A percentile compares a stretch with the other conserved stretches of the same genome.
phyloP scores from a whole-genome alignment of 1,140 invertebrate genomes.

The Drosophila gunungcola region DNA sequence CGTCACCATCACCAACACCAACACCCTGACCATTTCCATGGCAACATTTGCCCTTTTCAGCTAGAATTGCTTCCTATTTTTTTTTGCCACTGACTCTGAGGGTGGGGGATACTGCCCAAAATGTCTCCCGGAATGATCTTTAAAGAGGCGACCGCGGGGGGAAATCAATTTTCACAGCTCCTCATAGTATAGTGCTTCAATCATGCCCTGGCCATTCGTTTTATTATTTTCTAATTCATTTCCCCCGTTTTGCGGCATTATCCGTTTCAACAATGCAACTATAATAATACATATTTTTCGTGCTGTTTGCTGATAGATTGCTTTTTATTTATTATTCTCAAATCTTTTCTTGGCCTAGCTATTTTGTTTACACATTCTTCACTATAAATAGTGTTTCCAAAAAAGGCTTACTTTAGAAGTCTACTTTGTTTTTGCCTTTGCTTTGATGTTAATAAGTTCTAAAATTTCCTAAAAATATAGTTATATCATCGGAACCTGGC shows the following conservation, averaged over 20 bases:
- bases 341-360: too few relatives aligned
- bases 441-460: too few relatives aligned
- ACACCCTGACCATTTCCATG: background rate
- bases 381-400: too few relatives aligned
- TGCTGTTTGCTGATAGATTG: too few relatives aligned
- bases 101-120: background rate
- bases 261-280: too few relatives aligned
- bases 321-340: too few relatives aligned
- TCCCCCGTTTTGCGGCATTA: background rate
- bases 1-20: background rate
- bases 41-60: slow-evolving; percentile 26
- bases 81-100: background rate
- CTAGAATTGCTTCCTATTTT: background rate
- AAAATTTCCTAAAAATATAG: too few relatives aligned
- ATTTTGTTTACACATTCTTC: too few relatives aligned
- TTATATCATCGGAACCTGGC: too few relatives aligned
- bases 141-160: background rate
- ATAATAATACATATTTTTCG: background rate
- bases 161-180: slow-evolving; percentile 1
- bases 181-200: background rate
- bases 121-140: slow-evolving; percentile 1
- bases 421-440: too few relatives aligned
- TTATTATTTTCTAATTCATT: slow-evolving; percentile 27
- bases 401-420: too few relatives aligned
- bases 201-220: background rate